Evolutionary conservation across 2,113 vertebrate species (phyloP).

Genomic region (Seriola dumerili): DNA sequence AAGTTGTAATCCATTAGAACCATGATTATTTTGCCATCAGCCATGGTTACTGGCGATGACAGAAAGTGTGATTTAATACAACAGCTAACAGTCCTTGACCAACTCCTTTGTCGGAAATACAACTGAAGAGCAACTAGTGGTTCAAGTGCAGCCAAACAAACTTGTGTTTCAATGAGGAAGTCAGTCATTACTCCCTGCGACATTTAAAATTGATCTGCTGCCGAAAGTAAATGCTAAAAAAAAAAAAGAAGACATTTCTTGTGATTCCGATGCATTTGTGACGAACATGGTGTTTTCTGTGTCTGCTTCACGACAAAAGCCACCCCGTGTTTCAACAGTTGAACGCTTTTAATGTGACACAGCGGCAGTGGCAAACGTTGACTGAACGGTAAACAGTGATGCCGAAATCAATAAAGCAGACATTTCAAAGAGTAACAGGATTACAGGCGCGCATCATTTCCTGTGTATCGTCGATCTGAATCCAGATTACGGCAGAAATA

Average conservation of each 20-base stretch:
- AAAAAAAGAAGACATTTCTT: background rate
- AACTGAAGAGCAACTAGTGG: too few species aligned
- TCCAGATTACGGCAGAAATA: background rate
- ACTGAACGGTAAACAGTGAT: background rate
- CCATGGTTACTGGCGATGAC: background rate
- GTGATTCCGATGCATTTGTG: background rate
- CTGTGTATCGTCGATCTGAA: background rate
- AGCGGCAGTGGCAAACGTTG: background rate
- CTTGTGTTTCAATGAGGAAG: background rate
- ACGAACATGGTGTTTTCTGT: background rate
- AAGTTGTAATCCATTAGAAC: too few species aligned
- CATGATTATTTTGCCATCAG: background rate
- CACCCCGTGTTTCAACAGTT: background rate
- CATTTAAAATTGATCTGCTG: background rate
- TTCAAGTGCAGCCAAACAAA: conserved; percentile 4
- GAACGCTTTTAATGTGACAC: background rate
- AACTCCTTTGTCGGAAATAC: too few species aligned
- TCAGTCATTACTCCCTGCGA: background rate
- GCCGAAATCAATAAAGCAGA: background rate
- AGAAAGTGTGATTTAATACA: background rate
- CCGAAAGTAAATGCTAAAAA: background rate
- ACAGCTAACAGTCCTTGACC: background rate
- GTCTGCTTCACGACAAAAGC: background rate
- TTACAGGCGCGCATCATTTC: background rate
- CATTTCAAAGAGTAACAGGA: background rate